These are phyloP conservation scores for Aptenodytes forsteri DNA, from an alignment of 2,113 vertebrate genomes.

Conservation along the genomic window DNA sequence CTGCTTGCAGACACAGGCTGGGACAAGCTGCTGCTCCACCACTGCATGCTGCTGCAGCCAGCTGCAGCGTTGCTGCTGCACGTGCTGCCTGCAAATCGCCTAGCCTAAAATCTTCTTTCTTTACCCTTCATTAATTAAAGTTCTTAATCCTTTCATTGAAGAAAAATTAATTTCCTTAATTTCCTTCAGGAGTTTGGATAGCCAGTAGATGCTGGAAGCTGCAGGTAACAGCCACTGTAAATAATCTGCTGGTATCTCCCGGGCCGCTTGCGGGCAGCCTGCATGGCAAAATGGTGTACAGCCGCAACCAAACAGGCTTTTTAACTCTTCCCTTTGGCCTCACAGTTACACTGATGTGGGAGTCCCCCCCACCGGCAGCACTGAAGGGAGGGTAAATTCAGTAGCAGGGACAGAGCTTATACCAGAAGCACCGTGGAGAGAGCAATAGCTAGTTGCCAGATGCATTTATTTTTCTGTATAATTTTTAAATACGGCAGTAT, in stretches of 20 bases:
- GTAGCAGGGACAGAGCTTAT: neutral
- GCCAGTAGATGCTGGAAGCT: neutral
- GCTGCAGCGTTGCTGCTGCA: neutral
- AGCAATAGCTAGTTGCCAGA: neutral
- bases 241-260: neutral
- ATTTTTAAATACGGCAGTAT: neutral
- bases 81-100: neutral
- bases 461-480: neutral
- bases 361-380: no score
- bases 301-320: neutral
- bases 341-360: neutral
- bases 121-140: neutral
- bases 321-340: neutral
- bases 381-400: neutral
- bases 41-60: neutral
- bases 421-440: neutral
- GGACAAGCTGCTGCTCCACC: neutral
- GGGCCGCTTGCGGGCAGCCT: rapidly evolving
- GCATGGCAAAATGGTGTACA: neutral
- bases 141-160: neutral
- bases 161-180: neutral
- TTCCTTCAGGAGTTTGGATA: neutral
- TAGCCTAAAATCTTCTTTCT: neutral
- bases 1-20: neutral
- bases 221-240: neutral